Evolutionary conservation across 1,140 invertebrate genomes (phyloP), one percentile per base, ranked within the genome.

Genomic region (Scaptomyza hsui): DNA sequence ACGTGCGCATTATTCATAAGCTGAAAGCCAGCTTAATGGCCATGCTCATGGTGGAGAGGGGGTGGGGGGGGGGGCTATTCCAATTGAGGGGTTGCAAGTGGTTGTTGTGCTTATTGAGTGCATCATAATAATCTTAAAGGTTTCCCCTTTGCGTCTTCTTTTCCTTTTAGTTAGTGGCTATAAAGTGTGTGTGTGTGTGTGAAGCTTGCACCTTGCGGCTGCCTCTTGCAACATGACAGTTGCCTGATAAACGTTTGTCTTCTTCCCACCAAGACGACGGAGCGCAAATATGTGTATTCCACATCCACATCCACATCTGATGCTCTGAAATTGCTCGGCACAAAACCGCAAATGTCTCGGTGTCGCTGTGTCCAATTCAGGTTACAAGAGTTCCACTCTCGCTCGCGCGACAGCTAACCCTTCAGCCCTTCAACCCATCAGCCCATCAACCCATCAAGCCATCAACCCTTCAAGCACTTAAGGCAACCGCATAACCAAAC

Each of bases 1-100:
- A 88, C 81, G 81, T 86, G 78, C 82, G 72, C 81, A 86, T 86
- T 86, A 86, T 86, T 86, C 81, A 86, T 86, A 86, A 88, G 81
- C 81, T 65, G 70, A 62, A 75, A 56, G 78, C 39, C 73, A 69
- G 74, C 82, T 85, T 85, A 85, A 85, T 85, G 81, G 59, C 24
- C 52, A 60, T 44, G 35, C 41, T 45, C 41, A 26, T 32, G 35
- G 64, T 19, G 32, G 35, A 48, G 37, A 51, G 41, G 44, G 16
- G 32, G 29, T 47, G 49, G 44, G 52, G 44, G 44, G 16, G 42
- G 12, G 13, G 35, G 0, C 2, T 29, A 10, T 29, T 5, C 24
- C 24, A 24, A 24, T 29, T 41, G 19, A 47, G 37, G 52, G 51
- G 55, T 60, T 62, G 65, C 49, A 53, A 52, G 47, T 44, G 57